Evolutionary conservation across 2,888 invertebrate species (phyloP).

Genomic region (Xanthorhoe designata): DNA sequence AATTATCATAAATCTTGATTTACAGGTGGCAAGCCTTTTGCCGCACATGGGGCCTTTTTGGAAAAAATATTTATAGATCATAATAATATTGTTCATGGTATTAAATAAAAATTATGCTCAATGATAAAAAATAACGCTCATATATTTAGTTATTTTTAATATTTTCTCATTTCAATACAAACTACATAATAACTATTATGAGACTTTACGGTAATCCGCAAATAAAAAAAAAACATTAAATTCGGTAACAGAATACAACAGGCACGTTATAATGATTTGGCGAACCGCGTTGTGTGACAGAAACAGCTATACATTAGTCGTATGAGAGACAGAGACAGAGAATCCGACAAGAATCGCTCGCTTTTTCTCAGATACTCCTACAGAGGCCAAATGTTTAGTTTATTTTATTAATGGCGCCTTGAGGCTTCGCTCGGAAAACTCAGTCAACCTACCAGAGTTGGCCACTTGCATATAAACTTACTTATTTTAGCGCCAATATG

Average conservation of each 20-base stretch:
- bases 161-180: neutral
- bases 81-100: no score
- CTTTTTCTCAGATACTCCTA: no score
- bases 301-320: neutral
- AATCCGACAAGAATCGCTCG: neutral
- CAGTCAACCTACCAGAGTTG: no score
- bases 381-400: no score
- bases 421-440: no score
- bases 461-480: no score
- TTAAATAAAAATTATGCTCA: no score
- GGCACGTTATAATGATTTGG: neutral
- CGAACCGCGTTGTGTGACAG: neutral
- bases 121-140: neutral
- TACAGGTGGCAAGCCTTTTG: neutral
- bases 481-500: neutral
- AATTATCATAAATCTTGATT: no score
- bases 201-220: no score
- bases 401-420: no score
- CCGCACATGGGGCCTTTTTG: neutral
- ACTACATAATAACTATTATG: slow-evolving; percentile 5
- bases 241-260: slow-evolving; percentile 19
- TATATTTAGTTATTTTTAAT: neutral
- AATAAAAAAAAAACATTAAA: slow-evolving; percentile 22
- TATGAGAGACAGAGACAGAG: neutral
- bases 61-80: no score